These are phyloP conservation scores for Mastigias papua DNA, from an alignment of 30 jellyfish, hydroid and myxozoan genomes.

Conservation along the genomic window DNA sequence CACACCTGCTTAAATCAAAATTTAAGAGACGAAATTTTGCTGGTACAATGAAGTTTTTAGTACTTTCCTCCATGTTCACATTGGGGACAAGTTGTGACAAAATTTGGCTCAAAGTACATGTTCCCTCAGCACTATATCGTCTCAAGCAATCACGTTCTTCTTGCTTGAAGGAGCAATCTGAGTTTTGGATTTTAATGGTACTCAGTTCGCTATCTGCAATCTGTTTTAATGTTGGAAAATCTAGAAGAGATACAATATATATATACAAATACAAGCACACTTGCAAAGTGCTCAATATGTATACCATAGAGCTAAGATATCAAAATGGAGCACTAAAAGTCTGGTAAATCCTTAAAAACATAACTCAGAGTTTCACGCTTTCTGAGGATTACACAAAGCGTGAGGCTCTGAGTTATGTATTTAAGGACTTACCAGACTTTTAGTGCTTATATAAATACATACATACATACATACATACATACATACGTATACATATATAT, in stretches of 20 bases:
- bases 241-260: not conserved
- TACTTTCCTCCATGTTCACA: not conserved
- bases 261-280: no score
- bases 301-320: no score
- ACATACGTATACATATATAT: no score
- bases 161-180: conserved; percentile 6
- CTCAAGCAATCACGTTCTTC: not conserved
- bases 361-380: no score
- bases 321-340: no score
- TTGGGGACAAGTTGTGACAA: conserved; percentile 18
- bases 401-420: no score
- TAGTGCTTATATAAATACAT: no score
- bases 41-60: conserved; percentile 19
- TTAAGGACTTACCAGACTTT: no score
- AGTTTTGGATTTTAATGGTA: conserved; percentile 1
- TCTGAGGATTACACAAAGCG: no score
- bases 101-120: not conserved
- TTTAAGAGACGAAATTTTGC: not conserved
- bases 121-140: not conserved
- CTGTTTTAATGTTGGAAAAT: not conserved
- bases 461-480: no score
- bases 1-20: conserved; percentile 9
- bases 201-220: not conserved
- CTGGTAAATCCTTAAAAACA: no score
- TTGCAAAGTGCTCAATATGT: no score